Conservation (phyloP, 2,113 vertebrate species). For the Pelecanoides urinatrix region DNA sequence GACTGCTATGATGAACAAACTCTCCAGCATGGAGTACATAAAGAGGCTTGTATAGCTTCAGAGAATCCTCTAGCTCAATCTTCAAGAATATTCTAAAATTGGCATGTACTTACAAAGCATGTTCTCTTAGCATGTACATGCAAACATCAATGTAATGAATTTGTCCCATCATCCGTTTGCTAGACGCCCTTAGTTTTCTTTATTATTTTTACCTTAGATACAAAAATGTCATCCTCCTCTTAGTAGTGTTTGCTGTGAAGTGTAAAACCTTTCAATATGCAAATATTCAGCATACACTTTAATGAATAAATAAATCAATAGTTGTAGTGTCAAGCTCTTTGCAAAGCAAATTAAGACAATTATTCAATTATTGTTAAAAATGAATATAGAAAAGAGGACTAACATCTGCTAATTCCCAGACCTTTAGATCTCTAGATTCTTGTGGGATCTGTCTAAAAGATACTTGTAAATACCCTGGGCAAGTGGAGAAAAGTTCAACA, state of each 20-base stretch:
- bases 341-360: background rate
- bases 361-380: background rate
- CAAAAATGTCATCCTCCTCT: background rate
- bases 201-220: background rate
- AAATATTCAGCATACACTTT: background rate
- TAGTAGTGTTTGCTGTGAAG: background rate
- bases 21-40: background rate
- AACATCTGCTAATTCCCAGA: background rate
- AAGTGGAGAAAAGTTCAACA: background rate
- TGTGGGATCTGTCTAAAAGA: background rate
- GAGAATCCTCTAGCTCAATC: background rate
- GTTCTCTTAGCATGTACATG: background rate
- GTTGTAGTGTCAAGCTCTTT: background rate
- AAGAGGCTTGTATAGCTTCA: background rate
- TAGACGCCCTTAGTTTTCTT: background rate
- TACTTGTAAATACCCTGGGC: background rate
- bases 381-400: background rate
- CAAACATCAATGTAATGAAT: background rate
- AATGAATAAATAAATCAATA: background rate
- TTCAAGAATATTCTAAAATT: background rate
- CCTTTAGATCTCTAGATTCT: background rate
- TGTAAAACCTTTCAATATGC: background rate
- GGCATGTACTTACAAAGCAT: background rate
- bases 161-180: background rate
- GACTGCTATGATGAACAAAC: background rate